A percentile compares a stretch with the other conserved stretches of the same genome.
Conservation (phyloP, 2,113 vertebrate genomes). For the Ramphastos sulfuratus region DNA sequence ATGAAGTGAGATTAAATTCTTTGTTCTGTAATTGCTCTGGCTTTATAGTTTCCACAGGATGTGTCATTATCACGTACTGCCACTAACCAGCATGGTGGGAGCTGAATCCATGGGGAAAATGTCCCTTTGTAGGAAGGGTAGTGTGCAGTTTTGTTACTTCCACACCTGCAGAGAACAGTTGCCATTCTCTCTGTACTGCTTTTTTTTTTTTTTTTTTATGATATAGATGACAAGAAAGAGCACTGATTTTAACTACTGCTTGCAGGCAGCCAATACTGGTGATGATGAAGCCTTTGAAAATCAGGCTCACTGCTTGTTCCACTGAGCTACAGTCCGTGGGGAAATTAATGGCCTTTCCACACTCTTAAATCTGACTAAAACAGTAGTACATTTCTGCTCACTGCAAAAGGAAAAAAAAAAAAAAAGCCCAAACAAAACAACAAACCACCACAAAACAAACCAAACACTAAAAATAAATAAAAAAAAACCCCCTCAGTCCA, state of each 20-base stretch:
- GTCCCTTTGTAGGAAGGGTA: neutral
- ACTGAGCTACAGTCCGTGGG: neutral
- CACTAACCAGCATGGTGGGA: neutral
- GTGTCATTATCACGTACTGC: neutral
- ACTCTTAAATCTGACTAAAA: neutral
- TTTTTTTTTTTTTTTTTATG: neutral
- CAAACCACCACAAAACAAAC: neutral
- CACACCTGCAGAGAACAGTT: neutral
- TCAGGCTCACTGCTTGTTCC: neutral
- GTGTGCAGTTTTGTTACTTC: neutral
- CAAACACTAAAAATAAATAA: neutral
- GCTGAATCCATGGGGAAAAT: neutral
- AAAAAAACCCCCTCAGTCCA: neutral
- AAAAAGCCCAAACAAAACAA: neutral
- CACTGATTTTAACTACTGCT: slow-evolving; percentile 23
- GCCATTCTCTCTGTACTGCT: neutral
- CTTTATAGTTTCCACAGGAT: neutral
- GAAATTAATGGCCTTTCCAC: neutral
- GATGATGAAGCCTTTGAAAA: slow-evolving; percentile 11
- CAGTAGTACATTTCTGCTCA: neutral
- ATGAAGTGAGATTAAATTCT: neutral
- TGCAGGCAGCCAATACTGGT: neutral
- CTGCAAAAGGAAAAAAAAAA: neutral
- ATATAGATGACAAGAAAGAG: neutral
- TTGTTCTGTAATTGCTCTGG: neutral